Conservation (phyloP, 1,140 invertebrate species). For the Megalonaias nervosa region DNA sequence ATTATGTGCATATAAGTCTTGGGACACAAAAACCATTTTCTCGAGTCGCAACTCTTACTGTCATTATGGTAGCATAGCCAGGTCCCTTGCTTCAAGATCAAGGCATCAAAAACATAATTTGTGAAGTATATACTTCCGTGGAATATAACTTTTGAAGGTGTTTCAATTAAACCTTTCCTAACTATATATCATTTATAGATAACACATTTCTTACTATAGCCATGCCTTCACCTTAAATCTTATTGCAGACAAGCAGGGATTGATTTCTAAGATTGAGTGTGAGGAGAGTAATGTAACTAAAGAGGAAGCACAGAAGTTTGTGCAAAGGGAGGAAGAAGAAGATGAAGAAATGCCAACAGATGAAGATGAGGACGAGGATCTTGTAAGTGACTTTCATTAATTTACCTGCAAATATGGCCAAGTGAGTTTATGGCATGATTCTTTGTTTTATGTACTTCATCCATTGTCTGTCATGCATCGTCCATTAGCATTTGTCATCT, state of each 20-base stretch:
- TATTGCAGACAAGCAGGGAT: constrained; percentile 45
- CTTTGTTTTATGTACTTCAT: too few species aligned
- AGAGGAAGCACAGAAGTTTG: constrained; percentile 46
- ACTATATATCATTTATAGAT: background rate
- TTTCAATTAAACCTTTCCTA: background rate
- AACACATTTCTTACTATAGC: background rate
- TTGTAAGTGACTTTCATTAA: constrained; percentile 28
- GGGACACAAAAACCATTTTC: too few species aligned
- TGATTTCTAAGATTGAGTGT: constrained; percentile 54
- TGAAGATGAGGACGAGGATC: constrained; percentile 50
- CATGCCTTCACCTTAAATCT: background rate
- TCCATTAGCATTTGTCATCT: too few species aligned
- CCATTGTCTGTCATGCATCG: too few species aligned
- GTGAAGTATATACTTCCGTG: background rate
- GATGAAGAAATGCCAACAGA: constrained; percentile 36
- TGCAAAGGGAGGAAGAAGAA: constrained; percentile 34
- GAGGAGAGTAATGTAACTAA: constrained; percentile 44
- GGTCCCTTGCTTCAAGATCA: background rate
- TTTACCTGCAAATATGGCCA: too few species aligned
- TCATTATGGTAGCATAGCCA: background rate
- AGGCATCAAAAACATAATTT: background rate
- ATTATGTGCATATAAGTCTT: too few species aligned
- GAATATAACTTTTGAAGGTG: background rate
- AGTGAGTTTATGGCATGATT: too few species aligned
- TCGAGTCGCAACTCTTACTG: too few species aligned